Evolutionary conservation across 37 sponge, comb jelly and placozoan genomes (phyloP), one percentile per base, ranked within the genome.

Genomic region (Crambe crambe): DNA sequence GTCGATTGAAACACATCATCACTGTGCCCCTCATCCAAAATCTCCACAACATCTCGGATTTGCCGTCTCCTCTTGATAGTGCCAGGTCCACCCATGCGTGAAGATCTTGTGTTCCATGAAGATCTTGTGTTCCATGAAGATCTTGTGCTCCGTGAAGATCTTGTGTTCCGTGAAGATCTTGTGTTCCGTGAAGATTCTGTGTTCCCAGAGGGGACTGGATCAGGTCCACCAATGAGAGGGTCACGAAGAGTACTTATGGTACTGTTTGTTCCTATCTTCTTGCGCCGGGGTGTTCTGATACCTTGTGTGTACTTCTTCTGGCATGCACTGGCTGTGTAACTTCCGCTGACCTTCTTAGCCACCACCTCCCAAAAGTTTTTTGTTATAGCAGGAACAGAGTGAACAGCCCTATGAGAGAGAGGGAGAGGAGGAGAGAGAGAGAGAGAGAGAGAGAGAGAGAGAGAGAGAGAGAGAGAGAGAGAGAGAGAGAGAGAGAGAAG

Each of bases 1-100:
- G 81, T 80, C 0, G 81, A 60, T 17, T 85, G 72, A 35, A 89
- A 80, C 0, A 80, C 34, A 42, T 89, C 90, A 76, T 84, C 90
- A 38, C 3, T 44, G 58, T 89, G 68, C 15, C 75, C 85, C 8
- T 32, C 8, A 29, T 89, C 85, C 35, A 75, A 29, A 30, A 25
- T 17, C 30, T 58, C 40, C 58, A 84, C 40, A 2, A 44, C 36
- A 2, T 58, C 44, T 26, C 81, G 42, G 0, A 89, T 25, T 72
- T 84, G 84, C 35, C 62, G 23, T 63, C 83, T 89, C 26, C 90
- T 83, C 76, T 89, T 89, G 70, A 89, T 12, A 1, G 90, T 89
- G 2, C 90, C 90, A 31, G 30, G 65, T 25, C 44, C 66, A 1
- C 47, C 84, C 23, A 80, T 87, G 39, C 75, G 36, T 2, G 75